Conservation (phyloP, 2,797 vertebrate genomes). For the Galagoides demidoff region DNA sequence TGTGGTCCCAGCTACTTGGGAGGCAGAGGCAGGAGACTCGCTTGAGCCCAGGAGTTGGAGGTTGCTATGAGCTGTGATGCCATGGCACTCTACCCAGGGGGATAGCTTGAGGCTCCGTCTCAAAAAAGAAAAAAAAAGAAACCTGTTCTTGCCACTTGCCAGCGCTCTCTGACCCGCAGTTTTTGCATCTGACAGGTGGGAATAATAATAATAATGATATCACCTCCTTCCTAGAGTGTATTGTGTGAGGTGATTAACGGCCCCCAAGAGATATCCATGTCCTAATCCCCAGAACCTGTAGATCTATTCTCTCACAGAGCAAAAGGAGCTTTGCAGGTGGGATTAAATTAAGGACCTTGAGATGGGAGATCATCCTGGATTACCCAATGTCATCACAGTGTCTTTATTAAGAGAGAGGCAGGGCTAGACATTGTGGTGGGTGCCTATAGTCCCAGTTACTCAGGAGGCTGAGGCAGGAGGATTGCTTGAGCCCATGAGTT, state of each 20-base stretch:
- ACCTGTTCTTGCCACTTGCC: background rate
- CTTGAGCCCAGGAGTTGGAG: too few species aligned
- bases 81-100: too few species aligned
- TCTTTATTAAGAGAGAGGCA: background rate
- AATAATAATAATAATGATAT: background rate
- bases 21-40: too few species aligned
- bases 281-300: background rate
- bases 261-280: background rate
- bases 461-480: background rate
- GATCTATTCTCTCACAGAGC: background rate
- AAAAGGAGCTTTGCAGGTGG: background rate
- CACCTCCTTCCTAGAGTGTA: background rate
- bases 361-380: background rate
- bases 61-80: too few species aligned
- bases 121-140: too few species aligned
- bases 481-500: too few species aligned
- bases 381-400: background rate
- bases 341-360: background rate
- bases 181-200: background rate
- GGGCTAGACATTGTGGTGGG: background rate
- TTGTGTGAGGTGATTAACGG: accelerated
- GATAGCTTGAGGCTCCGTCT: too few species aligned
- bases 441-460: background rate
- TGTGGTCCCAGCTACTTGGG: too few species aligned
- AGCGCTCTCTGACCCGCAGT: background rate